These are phyloP conservation scores for Monoplex corrugatus DNA, from an alignment of 2,888 invertebrate species.

Conservation along the genomic window DNA sequence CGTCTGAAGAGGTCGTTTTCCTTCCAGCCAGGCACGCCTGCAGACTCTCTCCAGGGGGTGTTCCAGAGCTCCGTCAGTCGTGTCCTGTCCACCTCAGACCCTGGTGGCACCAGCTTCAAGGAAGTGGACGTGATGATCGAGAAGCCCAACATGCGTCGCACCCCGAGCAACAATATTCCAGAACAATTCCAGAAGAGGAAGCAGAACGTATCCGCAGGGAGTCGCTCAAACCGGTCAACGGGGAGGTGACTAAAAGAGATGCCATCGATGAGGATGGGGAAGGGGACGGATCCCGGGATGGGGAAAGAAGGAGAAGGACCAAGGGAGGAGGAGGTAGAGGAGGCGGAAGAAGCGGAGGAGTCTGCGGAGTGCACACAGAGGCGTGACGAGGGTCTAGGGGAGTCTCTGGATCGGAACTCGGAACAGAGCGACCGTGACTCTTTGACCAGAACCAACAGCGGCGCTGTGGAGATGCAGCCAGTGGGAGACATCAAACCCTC, in stretches of 20 bases:
- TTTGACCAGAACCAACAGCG: conserved; percentile 42
- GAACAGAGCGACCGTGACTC: conserved; percentile 63
- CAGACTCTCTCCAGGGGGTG: background rate
- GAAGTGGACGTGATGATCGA: conserved; percentile 50
- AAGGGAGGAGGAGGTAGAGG: background rate
- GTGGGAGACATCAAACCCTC: conserved; percentile 40
- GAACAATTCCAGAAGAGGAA: conserved; percentile 73
- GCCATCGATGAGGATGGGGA: conserved; percentile 25
- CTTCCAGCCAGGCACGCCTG: background rate
- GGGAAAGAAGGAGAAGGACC: background rate
- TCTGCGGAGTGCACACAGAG: conserved; percentile 31
- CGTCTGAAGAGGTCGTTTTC: conserved; percentile 72
- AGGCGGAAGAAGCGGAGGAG: conserved; percentile 29
- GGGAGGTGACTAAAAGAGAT: background rate
- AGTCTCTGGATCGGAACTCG: conserved; percentile 64
- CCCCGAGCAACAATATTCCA: conserved; percentile 61
- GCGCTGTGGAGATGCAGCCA: conserved; percentile 33
- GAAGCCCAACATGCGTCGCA: conserved; percentile 53
- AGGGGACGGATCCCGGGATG: background rate
- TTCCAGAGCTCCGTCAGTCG: background rate
- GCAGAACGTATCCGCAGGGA: conserved; percentile 61
- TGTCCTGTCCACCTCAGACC: conserved; percentile 29
- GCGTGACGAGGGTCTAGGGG: conserved; percentile 64
- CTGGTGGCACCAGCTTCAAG: conserved; percentile 45
- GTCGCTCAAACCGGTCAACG: conserved; percentile 51